Percentiles rank a stretch among this genome's conserved stretches.
Conservation (phyloP, 2,888 invertebrate genomes). For the Sceliomorpha sp. region DNA sequence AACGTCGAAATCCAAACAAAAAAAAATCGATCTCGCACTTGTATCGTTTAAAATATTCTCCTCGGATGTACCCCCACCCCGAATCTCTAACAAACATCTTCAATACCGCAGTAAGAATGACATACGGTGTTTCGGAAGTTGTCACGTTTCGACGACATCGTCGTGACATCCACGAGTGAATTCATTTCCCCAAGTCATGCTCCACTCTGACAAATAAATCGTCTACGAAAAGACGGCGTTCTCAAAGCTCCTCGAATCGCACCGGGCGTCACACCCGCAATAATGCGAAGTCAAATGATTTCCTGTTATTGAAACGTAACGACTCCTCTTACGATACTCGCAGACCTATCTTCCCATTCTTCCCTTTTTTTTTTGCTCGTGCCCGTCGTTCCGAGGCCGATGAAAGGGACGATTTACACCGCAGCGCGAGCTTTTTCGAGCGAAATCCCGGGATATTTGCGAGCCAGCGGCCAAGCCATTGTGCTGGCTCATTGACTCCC, state of each 20-base stretch:
- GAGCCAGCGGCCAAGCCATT: conserved; percentile 48
- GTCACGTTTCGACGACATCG: conserved; percentile 20
- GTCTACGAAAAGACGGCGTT: conserved; percentile 24
- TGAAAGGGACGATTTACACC: conserved; percentile 7
- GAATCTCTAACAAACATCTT: too few species aligned
- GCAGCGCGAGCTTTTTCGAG: neutral
- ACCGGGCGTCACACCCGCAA: conserved; percentile 58
- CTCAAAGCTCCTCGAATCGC: conserved; percentile 24
- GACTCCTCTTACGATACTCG: conserved; percentile 2
- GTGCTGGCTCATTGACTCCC: conserved; percentile 63
- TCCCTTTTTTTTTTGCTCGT: neutral
- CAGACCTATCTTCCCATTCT: neutral
- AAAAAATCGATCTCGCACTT: too few species aligned
- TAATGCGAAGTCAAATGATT: conserved; percentile 63
- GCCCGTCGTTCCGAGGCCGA: neutral
- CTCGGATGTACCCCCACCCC: too few species aligned
- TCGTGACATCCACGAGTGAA: conserved; percentile 3
- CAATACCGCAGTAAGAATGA: too few species aligned
- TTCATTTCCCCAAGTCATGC: conserved; percentile 66
- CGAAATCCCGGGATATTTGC: conserved; percentile 7
- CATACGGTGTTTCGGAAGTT: conserved; percentile 39
- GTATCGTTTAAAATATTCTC: too few species aligned
- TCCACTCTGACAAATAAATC: conserved; percentile 61
- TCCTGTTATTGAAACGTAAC: conserved; percentile 56
- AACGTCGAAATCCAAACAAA: too few species aligned